phyloP scores from a whole-genome alignment of 2,888 invertebrate species.

The Hirtodrosophila trivittata region DNA sequence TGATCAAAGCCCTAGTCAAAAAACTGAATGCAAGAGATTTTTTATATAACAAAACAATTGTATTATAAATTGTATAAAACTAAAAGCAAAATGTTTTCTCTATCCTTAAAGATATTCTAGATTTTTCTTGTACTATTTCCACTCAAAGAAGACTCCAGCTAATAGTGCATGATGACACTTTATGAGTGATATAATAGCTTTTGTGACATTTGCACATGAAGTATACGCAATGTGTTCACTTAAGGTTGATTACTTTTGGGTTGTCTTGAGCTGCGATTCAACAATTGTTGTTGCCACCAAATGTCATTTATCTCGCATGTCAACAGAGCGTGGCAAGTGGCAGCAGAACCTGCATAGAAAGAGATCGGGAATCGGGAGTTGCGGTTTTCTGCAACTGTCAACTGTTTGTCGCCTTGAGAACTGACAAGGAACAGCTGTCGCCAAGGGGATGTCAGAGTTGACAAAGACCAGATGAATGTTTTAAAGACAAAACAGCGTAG shows the following conservation, averaged over 20 bases:
- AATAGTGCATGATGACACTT: slow-evolving; percentile 14
- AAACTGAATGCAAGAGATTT: too few relatives aligned
- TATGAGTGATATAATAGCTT: slow-evolving; percentile 27
- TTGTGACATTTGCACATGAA: slow-evolving; percentile 15
- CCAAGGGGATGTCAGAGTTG: slow-evolving; percentile 37
- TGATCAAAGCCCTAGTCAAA: slow-evolving; percentile 15
- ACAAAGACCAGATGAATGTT: slow-evolving; percentile 40
- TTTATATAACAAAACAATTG: too few relatives aligned
- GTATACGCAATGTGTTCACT: slow-evolving; percentile 29
- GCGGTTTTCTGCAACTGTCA: slow-evolving; percentile 3
- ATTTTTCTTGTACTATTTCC: too few relatives aligned
- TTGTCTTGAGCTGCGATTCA: slow-evolving; percentile 30
- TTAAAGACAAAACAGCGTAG: slow-evolving; percentile 13
- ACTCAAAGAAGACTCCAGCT: too few relatives aligned
- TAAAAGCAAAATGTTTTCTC: too few relatives aligned
- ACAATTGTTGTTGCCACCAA: slow-evolving; percentile 59
- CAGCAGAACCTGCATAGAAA: background rate
- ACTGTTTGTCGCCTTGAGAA: slow-evolving; percentile 6
- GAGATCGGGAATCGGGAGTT: background rate
- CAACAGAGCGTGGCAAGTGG: background rate
- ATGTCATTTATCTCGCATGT: slow-evolving; percentile 55
- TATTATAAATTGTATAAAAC: too few relatives aligned
- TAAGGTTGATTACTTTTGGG: slow-evolving; percentile 1
- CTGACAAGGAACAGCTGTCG: slow-evolving; percentile 30
- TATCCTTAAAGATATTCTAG: too few relatives aligned